phyloP scores from a whole-genome alignment of 2,888 invertebrate genomes.

The Calameuta idolon region DNA sequence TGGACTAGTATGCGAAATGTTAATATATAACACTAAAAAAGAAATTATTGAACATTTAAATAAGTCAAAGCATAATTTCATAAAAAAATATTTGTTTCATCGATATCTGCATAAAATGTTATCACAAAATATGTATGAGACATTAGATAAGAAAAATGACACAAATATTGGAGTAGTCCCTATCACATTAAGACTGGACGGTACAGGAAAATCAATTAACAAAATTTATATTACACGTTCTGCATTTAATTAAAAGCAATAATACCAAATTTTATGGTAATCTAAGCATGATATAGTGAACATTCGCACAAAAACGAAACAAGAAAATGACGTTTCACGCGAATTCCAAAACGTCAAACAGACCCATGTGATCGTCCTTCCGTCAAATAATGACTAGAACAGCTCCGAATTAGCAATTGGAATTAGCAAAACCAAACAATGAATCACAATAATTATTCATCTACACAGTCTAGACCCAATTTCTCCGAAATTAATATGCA shows the following conservation, averaged over 20 bases:
- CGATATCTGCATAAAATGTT: neutral
- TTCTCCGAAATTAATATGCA: neutral
- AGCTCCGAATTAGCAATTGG: too few species aligned
- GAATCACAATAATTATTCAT: neutral
- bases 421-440: too few species aligned
- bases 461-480: neutral
- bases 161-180: neutral
- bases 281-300: neutral
- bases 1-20: constrained; percentile 15
- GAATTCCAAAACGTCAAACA: neutral
- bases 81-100: neutral
- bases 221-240: neutral
- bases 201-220: neutral
- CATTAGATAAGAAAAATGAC: neutral
- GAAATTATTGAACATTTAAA: neutral
- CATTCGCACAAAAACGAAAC: neutral
- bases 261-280: neutral
- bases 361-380: neutral
- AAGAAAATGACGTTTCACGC: neutral
- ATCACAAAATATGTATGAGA: neutral
- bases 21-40: neutral
- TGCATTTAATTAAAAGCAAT: neutral
- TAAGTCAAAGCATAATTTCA: neutral
- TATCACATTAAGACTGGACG: neutral
- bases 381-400: neutral